Evolutionary conservation across 2,888 invertebrate genomes (phyloP).

Genomic region (Saturnia pavonia): DNA sequence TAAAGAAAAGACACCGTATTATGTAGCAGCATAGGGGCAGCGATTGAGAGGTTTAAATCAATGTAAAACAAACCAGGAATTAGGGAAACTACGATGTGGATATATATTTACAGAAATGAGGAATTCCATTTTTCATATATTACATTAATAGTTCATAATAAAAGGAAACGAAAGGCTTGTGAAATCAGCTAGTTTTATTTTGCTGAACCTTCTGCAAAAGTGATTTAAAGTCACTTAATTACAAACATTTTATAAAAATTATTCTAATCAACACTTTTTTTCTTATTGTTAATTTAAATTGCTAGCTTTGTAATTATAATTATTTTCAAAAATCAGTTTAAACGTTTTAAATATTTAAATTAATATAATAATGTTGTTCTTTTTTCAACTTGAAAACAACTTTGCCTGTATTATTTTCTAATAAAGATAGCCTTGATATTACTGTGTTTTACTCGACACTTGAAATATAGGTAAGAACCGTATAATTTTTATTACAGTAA

Average conservation of each 20-base stretch:
- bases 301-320: not conserved
- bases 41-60: not conserved
- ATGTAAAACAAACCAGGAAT: not conserved
- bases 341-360: not conserved
- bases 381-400: not conserved
- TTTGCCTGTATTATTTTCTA: not conserved
- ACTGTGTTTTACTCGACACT: too few relatives aligned
- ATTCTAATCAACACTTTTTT: not conserved
- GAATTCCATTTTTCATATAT: not conserved
- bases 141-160: not conserved
- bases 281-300: not conserved
- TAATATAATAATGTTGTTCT: not conserved
- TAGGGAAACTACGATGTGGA: not conserved
- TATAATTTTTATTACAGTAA: too few relatives aligned
- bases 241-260: not conserved
- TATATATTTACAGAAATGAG: not conserved
- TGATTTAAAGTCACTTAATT: not conserved
- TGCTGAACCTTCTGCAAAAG: not conserved
- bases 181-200: constrained; percentile 4
- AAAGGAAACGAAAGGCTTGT: not conserved
- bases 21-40: not conserved
- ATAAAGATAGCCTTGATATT: too few relatives aligned
- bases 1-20: not conserved
- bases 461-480: too few relatives aligned
- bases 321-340: not conserved